Base-by-base conservation (phyloP, 1,140 invertebrate species). In the Bursaphelenchus mucronatus region DNA sequence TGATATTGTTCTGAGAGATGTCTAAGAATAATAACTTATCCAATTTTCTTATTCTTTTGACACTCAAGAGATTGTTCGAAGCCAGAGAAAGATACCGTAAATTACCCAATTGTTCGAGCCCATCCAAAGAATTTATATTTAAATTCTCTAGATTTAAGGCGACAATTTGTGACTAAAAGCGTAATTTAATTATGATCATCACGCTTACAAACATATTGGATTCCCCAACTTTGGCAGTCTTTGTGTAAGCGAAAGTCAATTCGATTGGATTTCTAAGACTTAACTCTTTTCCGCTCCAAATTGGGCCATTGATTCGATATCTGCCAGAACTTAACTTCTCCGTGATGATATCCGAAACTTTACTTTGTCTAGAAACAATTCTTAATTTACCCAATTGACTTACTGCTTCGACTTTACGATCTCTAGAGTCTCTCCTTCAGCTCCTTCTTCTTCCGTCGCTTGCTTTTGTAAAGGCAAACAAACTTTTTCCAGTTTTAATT, bases 221-320 rank as follows among this genome's bases (percentile, higher is more conserved):
- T 8, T 73, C 70, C 6, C 70, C 67, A 21, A 67, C 49, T 19
- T 40, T 63, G 9, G 57, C 39, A 3, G 55, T 17, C 8, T 51
- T 64, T 10, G 46, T 68, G 49, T 66, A 69, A 8, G 68, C 57
- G 6, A 69, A 13, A 8, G 68, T 73, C 49, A 69, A 59, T 54
- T 69, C 69, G 30, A 69, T 44, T 15, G 68, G 59, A 67, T 73
- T 67, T 2, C 68, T 4, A 11, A 69, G 45, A 21, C 45, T 61
- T 13, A 69, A 17, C 17, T 44, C 17, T n/a, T 55, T n/a, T 8
- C 50, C 45, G 39, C 45, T 44, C 15, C 54, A 64, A 55, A 64
- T 67, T 15, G 64, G 64, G 0, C 17, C 45, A 41, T 68, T 17
- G 13, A 21, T 68, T 2, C 64, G 64, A 63, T 63, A 66, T 21